Conservation (phyloP, 2,888 invertebrate species). For the Pachydiplax longipennis region DNA sequence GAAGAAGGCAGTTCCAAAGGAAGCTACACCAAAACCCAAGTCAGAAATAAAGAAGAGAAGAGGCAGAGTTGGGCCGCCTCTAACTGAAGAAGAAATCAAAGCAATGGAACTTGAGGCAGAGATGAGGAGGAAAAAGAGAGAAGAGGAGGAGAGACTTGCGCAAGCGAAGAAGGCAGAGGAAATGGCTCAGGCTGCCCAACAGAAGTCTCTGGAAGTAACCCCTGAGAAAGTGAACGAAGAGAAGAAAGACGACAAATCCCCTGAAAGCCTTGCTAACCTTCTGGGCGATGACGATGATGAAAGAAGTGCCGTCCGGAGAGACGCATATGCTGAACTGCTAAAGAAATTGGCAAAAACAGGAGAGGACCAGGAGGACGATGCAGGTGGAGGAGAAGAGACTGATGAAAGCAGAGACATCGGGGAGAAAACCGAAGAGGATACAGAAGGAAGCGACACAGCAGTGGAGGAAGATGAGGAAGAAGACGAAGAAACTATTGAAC, state of each 20-base stretch:
- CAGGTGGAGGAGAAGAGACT: neutral
- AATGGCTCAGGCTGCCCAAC: neutral
- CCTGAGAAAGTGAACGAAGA: neutral
- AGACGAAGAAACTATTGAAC: neutral
- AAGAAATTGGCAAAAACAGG: constrained; percentile 1
- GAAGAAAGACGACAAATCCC: neutral
- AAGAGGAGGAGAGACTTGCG: neutral
- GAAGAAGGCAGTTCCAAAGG: neutral
- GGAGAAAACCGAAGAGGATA: neutral
- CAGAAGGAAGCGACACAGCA: constrained; percentile 6
- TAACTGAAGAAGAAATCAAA: neutral
- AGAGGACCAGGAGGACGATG: neutral
- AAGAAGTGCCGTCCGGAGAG: constrained; percentile 19
- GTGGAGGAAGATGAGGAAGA: neutral
- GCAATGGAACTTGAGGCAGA: neutral
- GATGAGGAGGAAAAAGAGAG: neutral
- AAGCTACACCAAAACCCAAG: neutral
- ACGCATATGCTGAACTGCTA: constrained; percentile 3
- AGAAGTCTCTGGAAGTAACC: neutral
- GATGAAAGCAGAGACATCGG: neutral
- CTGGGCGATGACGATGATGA: constrained; percentile 1
- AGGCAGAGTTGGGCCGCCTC: constrained; percentile 23
- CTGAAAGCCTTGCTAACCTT: neutral
- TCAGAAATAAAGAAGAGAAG: neutral
- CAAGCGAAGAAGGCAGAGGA: neutral